Evolutionary conservation across 1,140 invertebrate genomes (phyloP).

Genomic region (Diploscapter pachys): DNA sequence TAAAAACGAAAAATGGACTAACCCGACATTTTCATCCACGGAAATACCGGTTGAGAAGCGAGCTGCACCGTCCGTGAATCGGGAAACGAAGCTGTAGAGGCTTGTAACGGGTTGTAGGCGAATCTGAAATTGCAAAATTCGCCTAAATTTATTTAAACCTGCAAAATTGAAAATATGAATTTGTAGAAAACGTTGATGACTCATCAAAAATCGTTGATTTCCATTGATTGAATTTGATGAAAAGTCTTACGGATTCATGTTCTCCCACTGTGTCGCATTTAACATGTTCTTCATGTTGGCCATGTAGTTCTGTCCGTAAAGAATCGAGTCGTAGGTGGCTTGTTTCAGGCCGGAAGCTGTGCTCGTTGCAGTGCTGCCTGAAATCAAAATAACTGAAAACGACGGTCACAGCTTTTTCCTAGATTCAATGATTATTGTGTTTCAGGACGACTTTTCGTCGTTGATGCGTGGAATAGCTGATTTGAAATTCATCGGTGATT

Average conservation of each 20-base stretch:
- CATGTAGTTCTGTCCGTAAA: constrained; percentile 39
- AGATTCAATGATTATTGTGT: no score
- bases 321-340: constrained; percentile 18
- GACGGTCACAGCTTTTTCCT: no score
- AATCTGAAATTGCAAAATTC: constrained; percentile 21
- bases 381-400: no score
- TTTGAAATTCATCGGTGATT: no score
- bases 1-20: constrained; percentile 13
- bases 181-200: no score
- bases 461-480: no score
- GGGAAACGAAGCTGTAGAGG: constrained; percentile 22
- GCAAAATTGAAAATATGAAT: no score
- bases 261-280: constrained; percentile 27
- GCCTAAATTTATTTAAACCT: no score
- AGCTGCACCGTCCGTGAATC: constrained; percentile 20
- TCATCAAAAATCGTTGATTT: not conserved
- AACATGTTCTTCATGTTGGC: constrained; percentile 42
- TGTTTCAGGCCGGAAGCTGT: no score
- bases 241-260: constrained; percentile 32
- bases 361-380: no score
- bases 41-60: constrained; percentile 34
- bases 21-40: constrained; percentile 43
- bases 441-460: no score
- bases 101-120: constrained; percentile 34
- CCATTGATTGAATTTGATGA: not conserved